Evolutionary conservation across 2,113 vertebrate species (phyloP).

Genomic region (Platycercus adscitus): DNA sequence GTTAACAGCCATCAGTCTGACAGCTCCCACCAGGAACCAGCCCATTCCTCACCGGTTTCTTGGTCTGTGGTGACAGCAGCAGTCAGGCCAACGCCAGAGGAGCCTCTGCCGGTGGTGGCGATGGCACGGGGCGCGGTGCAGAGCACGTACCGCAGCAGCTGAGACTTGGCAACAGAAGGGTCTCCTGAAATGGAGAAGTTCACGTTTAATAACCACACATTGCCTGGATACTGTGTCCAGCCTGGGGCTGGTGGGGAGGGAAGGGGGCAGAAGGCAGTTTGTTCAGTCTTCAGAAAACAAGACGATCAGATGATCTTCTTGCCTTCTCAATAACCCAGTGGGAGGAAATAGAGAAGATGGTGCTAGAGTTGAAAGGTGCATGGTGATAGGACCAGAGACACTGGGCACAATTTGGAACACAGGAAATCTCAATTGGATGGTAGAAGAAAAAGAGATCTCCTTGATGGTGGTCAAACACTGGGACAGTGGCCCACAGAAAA

Average conservation of each 20-base stretch:
- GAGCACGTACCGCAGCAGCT: conserved; percentile 94
- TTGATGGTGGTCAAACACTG: not conserved
- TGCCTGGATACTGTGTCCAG: fast-evolving
- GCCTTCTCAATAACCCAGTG: not conserved
- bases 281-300: not conserved
- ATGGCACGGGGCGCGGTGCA: conserved; percentile 92
- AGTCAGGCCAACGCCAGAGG: conserved; percentile 92
- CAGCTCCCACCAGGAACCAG: not conserved
- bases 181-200: conserved; percentile 80
- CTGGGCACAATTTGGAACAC: not conserved
- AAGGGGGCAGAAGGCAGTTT: not conserved
- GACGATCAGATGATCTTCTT: not conserved
- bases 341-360: not conserved
- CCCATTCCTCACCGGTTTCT: conserved; percentile 85
- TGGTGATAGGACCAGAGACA: not conserved
- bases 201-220: fast-evolving
- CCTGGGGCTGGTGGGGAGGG: too few relatives aligned
- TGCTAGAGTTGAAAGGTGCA: not conserved
- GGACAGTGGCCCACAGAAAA: not conserved
- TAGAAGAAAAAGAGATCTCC: not conserved
- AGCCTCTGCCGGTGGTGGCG: conserved; percentile 95
- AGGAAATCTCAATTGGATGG: not conserved
- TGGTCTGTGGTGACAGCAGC: conserved; percentile 96
- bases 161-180: conserved; percentile 96
- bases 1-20: not conserved